Evolutionary conservation across 2,113 vertebrate genomes (phyloP).

Genomic region (Dendropsophus ebraccatus): DNA sequence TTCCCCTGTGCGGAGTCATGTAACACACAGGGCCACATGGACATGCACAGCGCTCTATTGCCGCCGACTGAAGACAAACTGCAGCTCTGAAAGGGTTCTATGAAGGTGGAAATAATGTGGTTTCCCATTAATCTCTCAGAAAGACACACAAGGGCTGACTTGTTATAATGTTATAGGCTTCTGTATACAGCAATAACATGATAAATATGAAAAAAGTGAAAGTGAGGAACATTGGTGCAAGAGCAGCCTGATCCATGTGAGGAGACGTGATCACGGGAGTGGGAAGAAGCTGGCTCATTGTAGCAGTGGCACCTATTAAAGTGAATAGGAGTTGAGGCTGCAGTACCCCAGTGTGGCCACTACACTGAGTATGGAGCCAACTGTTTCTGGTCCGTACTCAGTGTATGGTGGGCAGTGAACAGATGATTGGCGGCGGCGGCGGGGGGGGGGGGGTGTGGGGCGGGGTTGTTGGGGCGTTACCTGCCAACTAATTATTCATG

Average conservation of each 20-base stretch:
- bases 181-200: slow-evolving; percentile 84
- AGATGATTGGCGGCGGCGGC: too few relatives aligned
- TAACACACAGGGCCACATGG: slow-evolving; percentile 1
- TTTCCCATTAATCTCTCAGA: slow-evolving; percentile 77
- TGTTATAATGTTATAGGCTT: slow-evolving; percentile 77
- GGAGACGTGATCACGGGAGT: too few relatives aligned
- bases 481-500: too few relatives aligned
- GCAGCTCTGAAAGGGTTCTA: slow-evolving; percentile 68
- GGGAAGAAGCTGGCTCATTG: too few relatives aligned
- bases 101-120: slow-evolving; percentile 74
- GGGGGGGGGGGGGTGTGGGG: too few relatives aligned
- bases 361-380: too few relatives aligned
- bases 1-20: slow-evolving; percentile 37
- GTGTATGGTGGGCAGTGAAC: too few relatives aligned
- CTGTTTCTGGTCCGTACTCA: too few relatives aligned
- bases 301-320: too few relatives aligned
- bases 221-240: slow-evolving; percentile 66
- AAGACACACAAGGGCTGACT: slow-evolving; percentile 77
- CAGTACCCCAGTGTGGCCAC: too few relatives aligned
- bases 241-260: slow-evolving; percentile 69
- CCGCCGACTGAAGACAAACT: slow-evolving; percentile 64
- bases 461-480: too few relatives aligned
- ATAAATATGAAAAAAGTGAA: slow-evolving; percentile 39
- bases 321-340: too few relatives aligned
- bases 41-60: background rate